Evolutionary conservation across 2,113 vertebrate species (phyloP).

Genomic region (Zootoca vivipara): DNA sequence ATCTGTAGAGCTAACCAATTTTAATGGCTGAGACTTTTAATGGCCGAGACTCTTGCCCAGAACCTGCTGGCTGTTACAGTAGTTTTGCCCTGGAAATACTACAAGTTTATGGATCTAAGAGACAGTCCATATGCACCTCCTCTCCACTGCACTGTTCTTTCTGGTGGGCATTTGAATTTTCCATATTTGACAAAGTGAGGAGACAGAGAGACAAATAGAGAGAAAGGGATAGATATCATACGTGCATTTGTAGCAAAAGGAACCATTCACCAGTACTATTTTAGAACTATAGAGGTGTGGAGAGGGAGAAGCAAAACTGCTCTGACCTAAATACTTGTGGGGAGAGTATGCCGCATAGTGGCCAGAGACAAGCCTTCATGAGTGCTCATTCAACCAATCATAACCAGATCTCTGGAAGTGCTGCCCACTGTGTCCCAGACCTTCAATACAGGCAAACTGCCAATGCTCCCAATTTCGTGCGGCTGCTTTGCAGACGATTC

Average conservation of each 20-base stretch:
- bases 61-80: not conserved
- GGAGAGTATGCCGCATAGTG: not conserved
- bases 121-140: not conserved
- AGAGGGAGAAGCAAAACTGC: not conserved
- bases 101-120: not conserved
- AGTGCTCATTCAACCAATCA: not conserved
- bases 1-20: slow-evolving; percentile 1
- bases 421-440: not conserved
- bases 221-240: not conserved
- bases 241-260: not conserved
- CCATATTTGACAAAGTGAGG: not conserved
- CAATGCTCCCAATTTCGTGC: not conserved
- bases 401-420: not conserved
- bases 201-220: not conserved
- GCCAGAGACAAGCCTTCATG: not conserved
- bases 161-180: not conserved
- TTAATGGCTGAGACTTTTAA: slow-evolving; percentile 1
- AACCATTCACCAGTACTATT: not conserved
- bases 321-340: not conserved
- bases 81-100: not conserved
- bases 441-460: not conserved
- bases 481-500: not conserved
- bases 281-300: not conserved
- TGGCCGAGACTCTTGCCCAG: not conserved
- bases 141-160: not conserved